Base-by-base conservation (phyloP, 2,888 invertebrate genomes). In the Tridacna crocea region DNA sequence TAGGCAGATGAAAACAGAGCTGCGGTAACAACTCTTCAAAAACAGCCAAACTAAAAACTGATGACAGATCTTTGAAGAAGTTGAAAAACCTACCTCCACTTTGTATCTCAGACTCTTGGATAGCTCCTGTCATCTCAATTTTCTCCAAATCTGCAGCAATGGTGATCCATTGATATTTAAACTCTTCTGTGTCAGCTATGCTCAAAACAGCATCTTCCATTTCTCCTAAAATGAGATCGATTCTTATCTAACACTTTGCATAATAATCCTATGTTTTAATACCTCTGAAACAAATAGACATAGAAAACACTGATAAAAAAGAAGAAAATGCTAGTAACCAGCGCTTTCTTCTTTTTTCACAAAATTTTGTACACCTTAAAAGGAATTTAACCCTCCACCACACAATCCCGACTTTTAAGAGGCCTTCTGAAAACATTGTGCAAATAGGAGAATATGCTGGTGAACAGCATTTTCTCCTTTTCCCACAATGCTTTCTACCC, bases 31-130 rank as follows among this genome's bases (percentile, higher is more conserved):
- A n/a, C n/a, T n/a, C n/a, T n/a, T n/a, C 8, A 36, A 36, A 4
- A 36, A 6, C 55, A 19, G 55, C 17, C 55, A 55, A 55, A 51
- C 11, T 55, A 6, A 55, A 55, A 55, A 55, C 8, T 36, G 36
- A 36, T 36, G 36, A 36, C 2, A 36, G 36, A 36, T 36, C 36
- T 2, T 8, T 36, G 36, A 4, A 36, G 36, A 19, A 72, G 11
- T n/a, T 24, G 22, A 4, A 2, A 24, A 10, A 27, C 48, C 15
- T 70, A 77, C 77, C 77, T 77, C 77, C 77, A 70, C 77, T 77
- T 15, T 70, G 60, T 12, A 58, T 68, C 24, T 77, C 77, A 24
- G 77, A 70, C 22, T 77, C 77, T 13, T 65, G 70, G 2, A 77
- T 60, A n/a, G 60, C 26, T 0, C 77, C 77, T 19, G 47, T 22